phyloP scores from a whole-genome alignment of 2,113 vertebrate species.

The Leptobrachium leishanense region DNA sequence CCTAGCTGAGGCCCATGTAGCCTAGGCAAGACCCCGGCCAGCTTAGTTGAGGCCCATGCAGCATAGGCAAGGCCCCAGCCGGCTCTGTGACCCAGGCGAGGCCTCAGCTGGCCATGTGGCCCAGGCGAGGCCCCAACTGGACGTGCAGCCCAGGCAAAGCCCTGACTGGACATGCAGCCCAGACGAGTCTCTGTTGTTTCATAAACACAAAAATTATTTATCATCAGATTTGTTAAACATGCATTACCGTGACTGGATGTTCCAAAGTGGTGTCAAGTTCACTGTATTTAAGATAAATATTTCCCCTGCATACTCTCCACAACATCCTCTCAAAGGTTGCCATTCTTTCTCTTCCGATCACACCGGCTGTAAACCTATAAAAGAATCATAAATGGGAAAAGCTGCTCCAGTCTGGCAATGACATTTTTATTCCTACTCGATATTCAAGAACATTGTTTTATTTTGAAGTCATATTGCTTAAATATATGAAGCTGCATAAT shows the following conservation, averaged over 20 bases:
- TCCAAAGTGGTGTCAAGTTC: slow-evolving; percentile 71
- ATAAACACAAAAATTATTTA: not conserved
- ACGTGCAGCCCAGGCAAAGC: too few species aligned
- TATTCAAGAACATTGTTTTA: not conserved
- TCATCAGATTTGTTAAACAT: not conserved
- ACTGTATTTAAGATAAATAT: slow-evolving; percentile 72
- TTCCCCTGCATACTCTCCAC: slow-evolving; percentile 78
- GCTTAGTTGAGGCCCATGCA: too few species aligned
- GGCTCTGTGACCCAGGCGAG: too few species aligned
- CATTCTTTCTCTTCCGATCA: slow-evolving; percentile 74
- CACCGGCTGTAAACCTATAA: slow-evolving; percentile 72
- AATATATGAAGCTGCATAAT: too few species aligned
- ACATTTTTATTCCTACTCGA: not conserved
- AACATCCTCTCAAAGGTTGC: slow-evolving; percentile 73
- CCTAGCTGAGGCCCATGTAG: too few species aligned
- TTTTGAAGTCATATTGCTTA: not conserved
- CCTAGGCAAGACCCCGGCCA: too few species aligned
- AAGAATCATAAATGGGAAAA: not conserved
- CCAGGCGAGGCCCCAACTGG: too few species aligned
- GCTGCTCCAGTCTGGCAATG: not conserved
- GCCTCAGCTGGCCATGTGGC: too few species aligned
- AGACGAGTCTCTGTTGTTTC: too few species aligned
- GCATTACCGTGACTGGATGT: slow-evolving; percentile 71
- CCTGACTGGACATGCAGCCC: too few species aligned
- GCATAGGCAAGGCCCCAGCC: too few species aligned